phyloP scores from a whole-genome alignment of 2,888 invertebrate species.

The Masnerella sp. region DNA sequence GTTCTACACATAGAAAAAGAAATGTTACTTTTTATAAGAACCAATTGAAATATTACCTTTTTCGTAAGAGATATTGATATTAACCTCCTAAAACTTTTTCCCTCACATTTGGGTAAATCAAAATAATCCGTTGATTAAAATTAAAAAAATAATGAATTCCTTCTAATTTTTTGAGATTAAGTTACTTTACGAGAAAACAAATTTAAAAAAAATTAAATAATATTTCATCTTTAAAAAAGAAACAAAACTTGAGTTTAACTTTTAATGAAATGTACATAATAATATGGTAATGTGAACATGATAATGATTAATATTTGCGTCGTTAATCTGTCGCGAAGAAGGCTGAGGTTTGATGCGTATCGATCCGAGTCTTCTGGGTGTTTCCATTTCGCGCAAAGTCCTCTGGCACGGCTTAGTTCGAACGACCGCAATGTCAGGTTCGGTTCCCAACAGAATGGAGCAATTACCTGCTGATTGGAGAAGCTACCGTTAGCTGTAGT shows the following conservation, averaged over 20 bases:
- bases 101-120: no score
- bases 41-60: no score
- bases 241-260: conserved; percentile 30
- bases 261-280: conserved; percentile 56
- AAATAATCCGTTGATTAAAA: no score
- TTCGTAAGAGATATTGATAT: no score
- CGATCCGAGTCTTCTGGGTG: conserved; percentile 53
- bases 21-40: no score
- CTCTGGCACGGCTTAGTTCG: conserved; percentile 54
- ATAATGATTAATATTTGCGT: conserved; percentile 52
- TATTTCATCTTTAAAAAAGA: conserved; percentile 26
- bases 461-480: conserved; percentile 77
- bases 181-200: no score
- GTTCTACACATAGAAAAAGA: no score
- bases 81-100: no score
- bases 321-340: conserved; percentile 49
- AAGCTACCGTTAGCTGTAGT: conserved; percentile 69
- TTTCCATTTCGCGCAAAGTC: conserved; percentile 51
- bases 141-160: no score
- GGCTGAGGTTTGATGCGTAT: conserved; percentile 41
- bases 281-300: conserved; percentile 48
- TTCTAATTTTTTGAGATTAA: no score
- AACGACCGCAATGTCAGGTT: conserved; percentile 57
- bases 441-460: conserved; percentile 69
- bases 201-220: no score